Base-by-base conservation (phyloP, 2,113 vertebrate species). In the Anhinga anhinga region DNA sequence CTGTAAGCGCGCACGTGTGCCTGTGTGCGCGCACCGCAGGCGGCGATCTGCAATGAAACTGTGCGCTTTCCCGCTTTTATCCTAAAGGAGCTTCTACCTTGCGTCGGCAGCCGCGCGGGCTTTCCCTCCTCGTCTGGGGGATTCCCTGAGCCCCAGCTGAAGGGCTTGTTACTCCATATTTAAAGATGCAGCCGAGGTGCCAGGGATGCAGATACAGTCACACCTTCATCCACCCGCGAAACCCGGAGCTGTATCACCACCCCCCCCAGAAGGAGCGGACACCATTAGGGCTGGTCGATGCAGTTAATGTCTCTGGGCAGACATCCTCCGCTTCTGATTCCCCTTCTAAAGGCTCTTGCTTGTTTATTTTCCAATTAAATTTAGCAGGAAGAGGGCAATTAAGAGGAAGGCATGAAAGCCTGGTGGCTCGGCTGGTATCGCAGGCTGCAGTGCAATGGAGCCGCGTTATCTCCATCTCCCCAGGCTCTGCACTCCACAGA, bases 1-100 rank as follows among this genome's bases (percentile, higher is more conserved):
- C 59, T 38, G 0, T 16, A 27, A 17, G 16, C 1, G 15, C 7
- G 2, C 9, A 12, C 4, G 10, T 10, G 9, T 12, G 21, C 36
- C 52, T 21, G 5, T 3, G 13, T 5, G 2, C 10, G 16, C 38
- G 13, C 18, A 4, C 38, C 10, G 1, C 11, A 18, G 18, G 69
- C 29, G 16, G 22, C 42, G 36, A 52, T 44, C 40, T 19, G 32
- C 14, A 16, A 40, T 5, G 15, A 25, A 45, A 27, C 12, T 10
- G 34, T 23, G 9, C 5, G 0, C 26, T 78, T 72, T 34, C 27
- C 55, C 10, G 2, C 12, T 22, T 73, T 65, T 53, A 19, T 23
- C 3, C 13, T 3, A 27, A 53, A 38, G 18, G 15, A 38, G 14
- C 17, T 67, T 67, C 69, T 23, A 36, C 40, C 9, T 61, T 55